Base-by-base conservation (phyloP, 2,113 vertebrate genomes). In the Pelecanus crispus region DNA sequence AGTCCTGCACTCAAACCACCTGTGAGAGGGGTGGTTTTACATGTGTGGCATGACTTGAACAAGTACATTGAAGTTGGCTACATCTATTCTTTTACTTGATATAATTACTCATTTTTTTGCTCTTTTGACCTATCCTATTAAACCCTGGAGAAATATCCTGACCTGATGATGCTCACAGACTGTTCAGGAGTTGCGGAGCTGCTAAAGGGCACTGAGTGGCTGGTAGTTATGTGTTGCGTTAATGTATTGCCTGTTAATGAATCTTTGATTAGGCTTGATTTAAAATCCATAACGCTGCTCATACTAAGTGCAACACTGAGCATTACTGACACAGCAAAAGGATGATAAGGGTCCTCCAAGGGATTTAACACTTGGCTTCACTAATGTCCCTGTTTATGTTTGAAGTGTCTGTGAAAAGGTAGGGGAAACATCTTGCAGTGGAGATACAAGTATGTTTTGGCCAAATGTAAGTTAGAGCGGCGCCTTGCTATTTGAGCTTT, bases 201-300 rank as follows among this genome's bases (percentile, higher is more conserved):
- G 78, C 70, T 88, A 22, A 93, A 92, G 91, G 72, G 79, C 87
- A 72, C 47, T 1, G 32, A 75, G 88, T 59, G 78, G 49, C 82
- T 92, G 59, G 19, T 94, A 17, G 86, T 81, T 95, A 49, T 8
- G 13, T 53, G 77, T 73, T 85, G 90, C 0, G 1, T 59, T 97
- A 97, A 97, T 96, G 62, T 96, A 96, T 97, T 96, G 89, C 81
- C 92, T 96, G 81, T 96, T 97, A 97, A 97, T 97, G 96, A 96
- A 93, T 95, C 94, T 97, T 96, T 97, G 92, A 97, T 97, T 95
- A 93, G 96, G 26, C 90, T 94, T 94, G 96, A 94, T 97, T 97
- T 97, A 97, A 97, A 97, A 97, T 97, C 93, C 90, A 90, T 97
- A 96, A 62, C 9, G 59, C 84, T 92, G 62, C 86, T 97, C 38